These are phyloP conservation scores for Otolemur crassicaudatus DNA, from an alignment of 2,797 vertebrate species.

Conservation along the genomic window DNA sequence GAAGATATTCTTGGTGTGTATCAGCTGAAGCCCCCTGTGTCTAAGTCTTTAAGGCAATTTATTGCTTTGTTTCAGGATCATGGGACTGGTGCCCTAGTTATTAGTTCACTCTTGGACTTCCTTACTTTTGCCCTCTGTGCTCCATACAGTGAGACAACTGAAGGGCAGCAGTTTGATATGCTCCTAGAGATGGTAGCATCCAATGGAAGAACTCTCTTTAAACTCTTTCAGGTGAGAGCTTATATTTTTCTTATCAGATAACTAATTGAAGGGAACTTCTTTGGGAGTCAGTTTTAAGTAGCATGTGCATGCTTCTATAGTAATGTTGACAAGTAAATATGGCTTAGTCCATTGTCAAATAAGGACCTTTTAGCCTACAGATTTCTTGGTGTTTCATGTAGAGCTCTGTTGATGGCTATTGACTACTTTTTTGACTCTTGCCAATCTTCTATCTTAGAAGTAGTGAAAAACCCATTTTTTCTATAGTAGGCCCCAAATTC, in stretches of 20 bases:
- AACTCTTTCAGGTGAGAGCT: constrained; percentile 96
- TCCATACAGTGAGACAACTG: constrained; percentile 99
- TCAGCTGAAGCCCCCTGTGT: background rate
- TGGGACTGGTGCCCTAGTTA: constrained; percentile 97
- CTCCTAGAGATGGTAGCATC: constrained; percentile 98
- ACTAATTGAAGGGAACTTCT: background rate
- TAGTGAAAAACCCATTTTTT: background rate
- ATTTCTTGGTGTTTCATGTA: background rate
- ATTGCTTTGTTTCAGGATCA: constrained; percentile 92
- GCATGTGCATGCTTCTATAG: background rate
- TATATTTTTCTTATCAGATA: background rate
- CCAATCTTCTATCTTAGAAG: background rate
- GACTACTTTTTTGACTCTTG: background rate
- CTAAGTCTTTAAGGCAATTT: background rate
- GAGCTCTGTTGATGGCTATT: background rate
- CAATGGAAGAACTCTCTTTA: constrained; percentile 97
- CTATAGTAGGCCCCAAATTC: background rate
- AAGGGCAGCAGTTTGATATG: constrained; percentile 99
- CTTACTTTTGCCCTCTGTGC: constrained; percentile 99
- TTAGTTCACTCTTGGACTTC: constrained; percentile 99
- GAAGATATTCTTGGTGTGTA: background rate
- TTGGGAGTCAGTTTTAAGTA: background rate
- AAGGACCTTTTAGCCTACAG: background rate
- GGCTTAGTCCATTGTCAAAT: background rate
- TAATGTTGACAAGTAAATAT: background rate